Base-by-base conservation (phyloP, 2,888 invertebrate genomes). In the Zelleria hepariella region DNA sequence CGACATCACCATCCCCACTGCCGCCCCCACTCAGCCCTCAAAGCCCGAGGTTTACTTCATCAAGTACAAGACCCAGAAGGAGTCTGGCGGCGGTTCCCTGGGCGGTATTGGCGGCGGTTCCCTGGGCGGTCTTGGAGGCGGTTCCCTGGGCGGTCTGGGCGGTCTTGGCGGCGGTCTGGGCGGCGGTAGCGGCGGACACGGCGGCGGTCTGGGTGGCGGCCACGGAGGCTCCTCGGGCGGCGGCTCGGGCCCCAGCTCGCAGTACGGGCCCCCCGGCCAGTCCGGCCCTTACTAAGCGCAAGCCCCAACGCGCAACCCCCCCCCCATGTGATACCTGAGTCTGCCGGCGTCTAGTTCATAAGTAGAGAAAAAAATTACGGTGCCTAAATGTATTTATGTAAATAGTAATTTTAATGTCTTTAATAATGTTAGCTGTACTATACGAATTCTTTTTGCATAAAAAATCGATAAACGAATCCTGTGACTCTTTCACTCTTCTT, bases 41-140 rank as follows among this genome's bases (percentile, higher is more conserved):
- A 94, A 94, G 82, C 94, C 94, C 68, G 94, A 94, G 82, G 94
- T 94, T 67, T 94, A 94, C 92, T 94, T 94, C 91, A 94, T 94
- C 92, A 92, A 93, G 69, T 94, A 95, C 91, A 94, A 93, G 91
- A 93, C 94, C 71, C 93, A 94, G 89, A 90, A 90, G 75, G 86
- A 89, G 60, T 75, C 82, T 64, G 83, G 82, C 63, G 75, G 77
- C 61, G 67, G 65, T 54, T 61, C 72, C 67, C 68, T 71, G 63
- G 74, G 77, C 57, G 73, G 73, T 49, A 69, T 75, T 25, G 69
- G 71, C 20, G 72, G 73, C 48, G 71, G 76, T 27, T 66, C 67
- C 7, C 65, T 69, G 21, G 73, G 62, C 59, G 59, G 68, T 62
- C 57, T 59, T 60, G 21, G 59, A 32, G 70, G 72, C 18, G 71